These are phyloP conservation scores for Rhabditophanes sp. DNA, from an alignment of 2,888 invertebrate genomes.

Conservation along the genomic window DNA sequence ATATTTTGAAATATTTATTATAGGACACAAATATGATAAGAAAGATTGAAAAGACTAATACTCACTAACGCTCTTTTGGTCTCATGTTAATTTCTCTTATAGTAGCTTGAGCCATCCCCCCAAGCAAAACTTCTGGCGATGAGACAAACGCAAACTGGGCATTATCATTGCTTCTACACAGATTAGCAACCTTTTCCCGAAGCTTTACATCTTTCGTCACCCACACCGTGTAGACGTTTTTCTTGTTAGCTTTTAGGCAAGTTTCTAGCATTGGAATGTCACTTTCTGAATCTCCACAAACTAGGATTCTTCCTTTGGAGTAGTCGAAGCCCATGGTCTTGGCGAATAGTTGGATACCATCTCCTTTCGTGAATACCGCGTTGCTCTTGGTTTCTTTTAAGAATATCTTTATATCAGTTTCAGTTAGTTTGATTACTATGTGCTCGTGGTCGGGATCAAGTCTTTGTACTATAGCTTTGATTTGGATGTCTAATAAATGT, in stretches of 20 bases:
- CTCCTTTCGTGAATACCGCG: slow-evolving; percentile 39
- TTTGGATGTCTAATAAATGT: no score
- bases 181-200: slow-evolving; percentile 24
- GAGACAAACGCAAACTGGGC: slow-evolving; percentile 40
- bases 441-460: slow-evolving; percentile 25
- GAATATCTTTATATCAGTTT: slow-evolving; percentile 40
- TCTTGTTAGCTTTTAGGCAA: slow-evolving; percentile 27
- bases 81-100: slow-evolving; percentile 39
- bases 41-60: no score
- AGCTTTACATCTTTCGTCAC: slow-evolving; percentile 26
- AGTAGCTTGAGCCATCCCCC: slow-evolving; percentile 44
- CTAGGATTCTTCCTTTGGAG: slow-evolving; percentile 36
- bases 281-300: slow-evolving; percentile 41
- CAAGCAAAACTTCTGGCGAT: slow-evolving; percentile 42
- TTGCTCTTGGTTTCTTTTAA: slow-evolving; percentile 29
- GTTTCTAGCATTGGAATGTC: slow-evolving; percentile 42
- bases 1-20: no score
- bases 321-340: slow-evolving; percentile 33
- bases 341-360: slow-evolving; percentile 35
- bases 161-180: slow-evolving; percentile 34
- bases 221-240: slow-evolving; percentile 40
- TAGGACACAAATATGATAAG: no score
- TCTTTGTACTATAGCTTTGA: slow-evolving; percentile 27
- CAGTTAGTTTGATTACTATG: slow-evolving; percentile 26
- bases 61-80: no score